Conservation (phyloP, 2,797 vertebrate species). For the Sphaeramia orbicularis region DNA sequence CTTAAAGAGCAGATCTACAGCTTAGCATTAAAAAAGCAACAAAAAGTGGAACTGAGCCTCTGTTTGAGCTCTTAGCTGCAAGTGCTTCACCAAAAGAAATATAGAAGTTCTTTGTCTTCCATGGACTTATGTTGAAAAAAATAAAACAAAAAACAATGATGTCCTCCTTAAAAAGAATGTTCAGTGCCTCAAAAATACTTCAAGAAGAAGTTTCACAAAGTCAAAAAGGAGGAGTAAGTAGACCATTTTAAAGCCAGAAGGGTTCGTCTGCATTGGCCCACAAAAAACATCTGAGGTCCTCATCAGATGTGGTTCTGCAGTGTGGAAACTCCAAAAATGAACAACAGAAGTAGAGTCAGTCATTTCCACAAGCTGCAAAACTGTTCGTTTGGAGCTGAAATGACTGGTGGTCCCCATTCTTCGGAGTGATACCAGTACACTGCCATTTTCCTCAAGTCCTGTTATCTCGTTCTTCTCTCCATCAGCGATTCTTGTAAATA, state of each 20-base stretch:
- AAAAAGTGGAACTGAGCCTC: not conserved
- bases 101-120: conserved; percentile 1
- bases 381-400: not conserved
- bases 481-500: conserved; percentile 17
- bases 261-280: conserved; percentile 4
- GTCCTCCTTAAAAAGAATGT: conserved; percentile 1
- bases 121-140: not conserved
- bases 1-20: conserved; percentile 20
- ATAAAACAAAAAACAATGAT: not conserved
- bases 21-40: conserved; percentile 10
- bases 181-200: not conserved
- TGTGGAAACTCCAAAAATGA: conserved; percentile 19
- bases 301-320: not conserved
- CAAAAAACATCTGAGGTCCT: conserved; percentile 13
- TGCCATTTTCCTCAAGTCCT: not conserved
- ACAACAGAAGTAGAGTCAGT: conserved; percentile 1
- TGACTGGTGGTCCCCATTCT: conserved; percentile 10
- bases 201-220: not conserved
- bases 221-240: not conserved
- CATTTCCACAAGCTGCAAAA: conserved; percentile 14
- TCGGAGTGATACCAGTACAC: not conserved
- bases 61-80: conserved; percentile 28
- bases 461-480: conserved; percentile 1
- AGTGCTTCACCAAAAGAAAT: conserved; percentile 49
- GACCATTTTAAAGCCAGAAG: conserved; percentile 21